A percentile compares a stretch with the other conserved stretches of the same genome.
These are phyloP conservation scores for Phthorimaea operculella DNA, from an alignment of 1,140 invertebrate species.

Conservation along the genomic window DNA sequence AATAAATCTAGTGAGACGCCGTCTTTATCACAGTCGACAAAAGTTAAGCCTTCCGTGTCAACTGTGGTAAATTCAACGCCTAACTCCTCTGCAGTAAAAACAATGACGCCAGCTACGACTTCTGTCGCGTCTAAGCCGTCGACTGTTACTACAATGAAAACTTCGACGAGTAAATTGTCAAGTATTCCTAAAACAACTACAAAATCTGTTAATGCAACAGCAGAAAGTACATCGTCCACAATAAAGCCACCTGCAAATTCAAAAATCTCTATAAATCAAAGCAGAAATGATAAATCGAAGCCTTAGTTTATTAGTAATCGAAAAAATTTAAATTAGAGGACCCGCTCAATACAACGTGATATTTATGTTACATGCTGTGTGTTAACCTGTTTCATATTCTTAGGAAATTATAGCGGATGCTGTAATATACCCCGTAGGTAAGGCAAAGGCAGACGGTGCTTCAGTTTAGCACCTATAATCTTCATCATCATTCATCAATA, in stretches of 20 bases:
- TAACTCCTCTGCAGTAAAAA: background rate
- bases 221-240: constrained; percentile 8
- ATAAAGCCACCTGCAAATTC: constrained; percentile 4
- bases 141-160: background rate
- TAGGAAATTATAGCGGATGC: background rate
- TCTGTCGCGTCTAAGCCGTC: background rate
- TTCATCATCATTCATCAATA: too few relatives aligned
- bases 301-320: constrained; percentile 21
- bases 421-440: too few relatives aligned
- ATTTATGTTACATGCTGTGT: constrained; percentile 1
- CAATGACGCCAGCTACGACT: background rate
- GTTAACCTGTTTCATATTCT: background rate
- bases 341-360: constrained; percentile 26
- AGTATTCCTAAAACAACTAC: background rate
- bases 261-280: background rate
- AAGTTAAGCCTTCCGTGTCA: too few relatives aligned
- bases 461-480: too few relatives aligned
- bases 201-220: background rate
- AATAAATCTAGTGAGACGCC: too few relatives aligned
- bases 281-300: constrained; percentile 27
- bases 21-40: too few relatives aligned
- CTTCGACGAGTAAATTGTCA: background rate
- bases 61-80: background rate
- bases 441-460: too few relatives aligned
- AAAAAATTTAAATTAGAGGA: constrained; percentile 16